These are phyloP conservation scores for Peromyscus leucopus DNA, from an alignment of 2,113 vertebrate species.

Conservation along the genomic window DNA sequence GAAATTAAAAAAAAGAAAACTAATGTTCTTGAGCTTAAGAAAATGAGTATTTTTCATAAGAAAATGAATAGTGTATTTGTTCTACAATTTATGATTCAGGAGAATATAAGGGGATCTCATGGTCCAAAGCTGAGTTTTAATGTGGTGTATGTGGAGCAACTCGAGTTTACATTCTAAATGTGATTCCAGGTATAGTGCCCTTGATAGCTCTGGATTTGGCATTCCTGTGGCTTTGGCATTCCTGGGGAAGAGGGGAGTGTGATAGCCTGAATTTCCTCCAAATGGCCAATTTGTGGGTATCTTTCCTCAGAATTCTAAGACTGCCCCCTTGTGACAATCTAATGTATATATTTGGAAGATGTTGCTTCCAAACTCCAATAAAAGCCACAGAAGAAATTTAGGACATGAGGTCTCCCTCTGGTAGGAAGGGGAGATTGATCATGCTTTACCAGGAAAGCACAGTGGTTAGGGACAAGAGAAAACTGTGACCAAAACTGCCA, in stretches of 20 bases:
- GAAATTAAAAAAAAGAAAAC: neutral
- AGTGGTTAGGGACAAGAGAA: neutral
- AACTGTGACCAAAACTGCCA: neutral
- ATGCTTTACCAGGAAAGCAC: neutral
- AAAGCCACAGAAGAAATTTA: neutral
- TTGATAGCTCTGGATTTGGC: neutral
- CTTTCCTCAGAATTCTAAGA: conserved; percentile 47
- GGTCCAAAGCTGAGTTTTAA: neutral
- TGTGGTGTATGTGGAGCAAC: neutral
- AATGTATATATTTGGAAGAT: neutral
- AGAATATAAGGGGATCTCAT: neutral
- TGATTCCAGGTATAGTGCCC: neutral
- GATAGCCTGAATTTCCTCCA: neutral
- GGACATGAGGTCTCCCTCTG: neutral
- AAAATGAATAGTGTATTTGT: neutral
- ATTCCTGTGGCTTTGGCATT: neutral
- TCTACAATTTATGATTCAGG: neutral
- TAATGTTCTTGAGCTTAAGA: neutral
- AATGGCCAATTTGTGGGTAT: neutral
- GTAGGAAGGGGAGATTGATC: neutral
- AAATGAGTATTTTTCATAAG: neutral
- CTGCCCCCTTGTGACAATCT: conserved; percentile 64
- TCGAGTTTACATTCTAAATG: neutral
- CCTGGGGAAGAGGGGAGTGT: neutral
- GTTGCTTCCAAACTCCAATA: neutral